phyloP scores from a whole-genome alignment of 2,797 vertebrate genomes.

The Sebastes vulpes region DNA sequence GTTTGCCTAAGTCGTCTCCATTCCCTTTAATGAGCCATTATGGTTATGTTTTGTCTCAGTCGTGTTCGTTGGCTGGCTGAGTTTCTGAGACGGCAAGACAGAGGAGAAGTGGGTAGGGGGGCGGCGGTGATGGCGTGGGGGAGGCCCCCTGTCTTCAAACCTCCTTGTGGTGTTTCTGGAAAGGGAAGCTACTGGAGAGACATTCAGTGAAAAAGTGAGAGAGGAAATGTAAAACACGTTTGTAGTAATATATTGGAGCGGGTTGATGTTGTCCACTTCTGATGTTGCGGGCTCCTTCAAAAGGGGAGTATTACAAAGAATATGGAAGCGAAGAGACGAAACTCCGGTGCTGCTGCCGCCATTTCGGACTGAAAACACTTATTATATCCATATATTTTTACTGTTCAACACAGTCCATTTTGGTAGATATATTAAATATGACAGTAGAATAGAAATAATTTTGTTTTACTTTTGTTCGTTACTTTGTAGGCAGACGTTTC shows the following conservation, averaged over 20 bases:
- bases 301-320: background rate
- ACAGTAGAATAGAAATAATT: too few relatives aligned
- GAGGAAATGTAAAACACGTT: background rate
- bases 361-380: too few relatives aligned
- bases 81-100: constrained; percentile 72
- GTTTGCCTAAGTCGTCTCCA: constrained; percentile 83
- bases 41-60: constrained; percentile 81
- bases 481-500: too few relatives aligned
- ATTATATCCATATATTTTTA: too few relatives aligned
- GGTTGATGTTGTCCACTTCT: background rate
- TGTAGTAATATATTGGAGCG: background rate
- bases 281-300: background rate
- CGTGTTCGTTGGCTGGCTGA: constrained; percentile 81
- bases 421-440: too few relatives aligned
- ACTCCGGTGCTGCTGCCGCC: too few relatives aligned
- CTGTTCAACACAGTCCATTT: too few relatives aligned
- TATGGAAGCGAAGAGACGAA: accelerated
- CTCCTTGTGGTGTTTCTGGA: constrained; percentile 27
- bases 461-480: too few relatives aligned
- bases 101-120: constrained; percentile 52
- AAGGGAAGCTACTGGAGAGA: background rate
- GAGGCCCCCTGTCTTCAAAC: constrained; percentile 43
- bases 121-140: background rate
- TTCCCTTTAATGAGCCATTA: constrained; percentile 87
- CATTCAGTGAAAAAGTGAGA: background rate